phyloP scores from a whole-genome alignment of 2,113 vertebrate genomes.

The Ceyx margarethae region DNA sequence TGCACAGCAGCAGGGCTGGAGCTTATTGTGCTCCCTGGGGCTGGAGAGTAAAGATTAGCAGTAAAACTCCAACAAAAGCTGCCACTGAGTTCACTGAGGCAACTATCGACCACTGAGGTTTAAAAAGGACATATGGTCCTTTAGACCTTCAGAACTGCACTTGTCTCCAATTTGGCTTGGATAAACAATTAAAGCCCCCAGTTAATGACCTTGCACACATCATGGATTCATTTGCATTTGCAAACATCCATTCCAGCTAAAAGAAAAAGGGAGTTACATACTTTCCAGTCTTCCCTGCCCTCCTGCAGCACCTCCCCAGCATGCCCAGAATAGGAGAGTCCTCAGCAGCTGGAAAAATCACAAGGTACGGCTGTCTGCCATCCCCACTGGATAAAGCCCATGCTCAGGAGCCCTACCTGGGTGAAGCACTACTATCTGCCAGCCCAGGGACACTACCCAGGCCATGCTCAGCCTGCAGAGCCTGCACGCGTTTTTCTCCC shows the following conservation, averaged over 20 bases:
- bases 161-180: neutral
- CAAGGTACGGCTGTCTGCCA: constrained; percentile 46
- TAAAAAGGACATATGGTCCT: neutral
- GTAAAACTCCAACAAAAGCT: neutral
- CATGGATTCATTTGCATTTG: too few relatives aligned
- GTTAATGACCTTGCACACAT: rapidly evolving
- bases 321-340: constrained; percentile 27
- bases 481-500: neutral
- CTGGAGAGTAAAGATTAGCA: neutral
- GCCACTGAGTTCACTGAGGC: neutral
- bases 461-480: neutral
- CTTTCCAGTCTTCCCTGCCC: neutral
- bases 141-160: neutral
- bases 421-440: neutral
- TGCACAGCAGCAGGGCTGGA: neutral
- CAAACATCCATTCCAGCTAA: neutral
- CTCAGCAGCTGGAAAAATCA: neutral
- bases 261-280: neutral
- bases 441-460: neutral
- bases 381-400: neutral
- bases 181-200: neutral
- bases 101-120: neutral
- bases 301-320: neutral
- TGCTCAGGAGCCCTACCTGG: constrained; percentile 1
- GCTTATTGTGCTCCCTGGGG: neutral